Conservation (phyloP, 2,888 invertebrate genomes). For the Conops quadrifasciatus region DNA sequence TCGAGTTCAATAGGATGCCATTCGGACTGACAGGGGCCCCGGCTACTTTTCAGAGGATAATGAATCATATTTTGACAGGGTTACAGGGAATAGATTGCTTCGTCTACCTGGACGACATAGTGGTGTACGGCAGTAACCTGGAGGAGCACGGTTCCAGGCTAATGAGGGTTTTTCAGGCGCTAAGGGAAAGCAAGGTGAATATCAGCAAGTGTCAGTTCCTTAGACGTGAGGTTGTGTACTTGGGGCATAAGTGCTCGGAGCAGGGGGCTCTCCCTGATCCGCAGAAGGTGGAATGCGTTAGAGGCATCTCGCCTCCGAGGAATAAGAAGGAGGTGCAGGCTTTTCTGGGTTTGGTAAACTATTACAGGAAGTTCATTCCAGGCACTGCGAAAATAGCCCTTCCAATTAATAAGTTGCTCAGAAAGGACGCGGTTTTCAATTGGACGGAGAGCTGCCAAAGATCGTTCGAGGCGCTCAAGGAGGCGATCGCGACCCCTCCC, state of each 20-base stretch:
- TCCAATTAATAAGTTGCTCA: slow-evolving; percentile 11
- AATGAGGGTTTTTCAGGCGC: neutral
- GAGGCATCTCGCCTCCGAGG: neutral
- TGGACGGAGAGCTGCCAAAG: neutral
- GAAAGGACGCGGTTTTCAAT: neutral
- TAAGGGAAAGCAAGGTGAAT: neutral
- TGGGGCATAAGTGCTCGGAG: neutral
- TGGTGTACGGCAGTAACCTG: neutral
- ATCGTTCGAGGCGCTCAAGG: neutral
- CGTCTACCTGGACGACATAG: neutral
- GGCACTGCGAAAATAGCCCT: slow-evolving; percentile 1
- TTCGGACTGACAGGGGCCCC: slow-evolving; percentile 52
- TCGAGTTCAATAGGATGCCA: slow-evolving; percentile 51
- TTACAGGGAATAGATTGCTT: slow-evolving; percentile 5
- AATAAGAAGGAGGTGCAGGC: neutral
- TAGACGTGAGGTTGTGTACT: neutral
- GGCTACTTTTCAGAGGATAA: slow-evolving; percentile 42
- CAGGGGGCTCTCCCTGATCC: neutral
- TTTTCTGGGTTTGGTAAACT: neutral
- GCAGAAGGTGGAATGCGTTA: neutral
- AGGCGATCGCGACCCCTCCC: neutral
- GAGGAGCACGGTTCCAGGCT: neutral
- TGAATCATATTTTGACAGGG: slow-evolving; percentile 1
- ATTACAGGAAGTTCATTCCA: slow-evolving; percentile 5
- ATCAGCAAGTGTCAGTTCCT: neutral